Evolutionary conservation across 2,888 invertebrate genomes (phyloP).

Genomic region (Pollenia griseotomentosa): DNA sequence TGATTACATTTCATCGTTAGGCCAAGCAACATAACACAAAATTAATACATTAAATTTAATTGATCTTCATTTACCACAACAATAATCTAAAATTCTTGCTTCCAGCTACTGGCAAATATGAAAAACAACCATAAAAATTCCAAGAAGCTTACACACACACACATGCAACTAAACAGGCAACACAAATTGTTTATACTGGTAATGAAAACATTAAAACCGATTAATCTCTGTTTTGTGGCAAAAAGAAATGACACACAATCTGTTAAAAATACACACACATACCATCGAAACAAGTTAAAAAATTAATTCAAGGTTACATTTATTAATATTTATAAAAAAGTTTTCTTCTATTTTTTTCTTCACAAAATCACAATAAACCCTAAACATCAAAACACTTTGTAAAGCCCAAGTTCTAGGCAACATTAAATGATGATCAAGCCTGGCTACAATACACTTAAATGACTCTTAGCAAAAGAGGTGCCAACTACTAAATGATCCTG

Average conservation of each 20-base stretch:
- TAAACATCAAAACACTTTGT: neutral
- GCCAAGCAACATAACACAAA: neutral
- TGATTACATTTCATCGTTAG: constrained; percentile 55
- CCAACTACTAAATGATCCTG: constrained; percentile 70
- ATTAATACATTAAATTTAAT: constrained; percentile 73
- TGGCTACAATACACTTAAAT: constrained; percentile 29
- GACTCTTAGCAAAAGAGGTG: constrained; percentile 71
- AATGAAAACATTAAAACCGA: constrained; percentile 71
- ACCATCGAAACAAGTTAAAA: constrained; percentile 74
- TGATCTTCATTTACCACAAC: constrained; percentile 67
- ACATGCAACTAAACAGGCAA: neutral
- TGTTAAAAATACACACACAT: neutral
- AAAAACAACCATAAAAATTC: constrained; percentile 33
- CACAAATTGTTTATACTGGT: constrained; percentile 33
- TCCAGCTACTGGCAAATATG: constrained; percentile 55
- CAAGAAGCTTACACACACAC: constrained; percentile 20
- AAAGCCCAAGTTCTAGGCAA: constrained; percentile 1
- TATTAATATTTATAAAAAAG: constrained; percentile 80
- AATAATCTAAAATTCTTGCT: constrained; percentile 68
- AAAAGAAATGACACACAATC: constrained; percentile 54
- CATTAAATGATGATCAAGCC: constrained; percentile 36
- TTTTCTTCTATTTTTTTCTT: constrained; percentile 22
- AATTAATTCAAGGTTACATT: constrained; percentile 81
- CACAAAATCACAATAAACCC: constrained; percentile 5
- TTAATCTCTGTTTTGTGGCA: constrained; percentile 68